These are phyloP conservation scores for Nasua narica DNA, from an alignment of 2,797 vertebrate species.

Conservation along the genomic window DNA sequence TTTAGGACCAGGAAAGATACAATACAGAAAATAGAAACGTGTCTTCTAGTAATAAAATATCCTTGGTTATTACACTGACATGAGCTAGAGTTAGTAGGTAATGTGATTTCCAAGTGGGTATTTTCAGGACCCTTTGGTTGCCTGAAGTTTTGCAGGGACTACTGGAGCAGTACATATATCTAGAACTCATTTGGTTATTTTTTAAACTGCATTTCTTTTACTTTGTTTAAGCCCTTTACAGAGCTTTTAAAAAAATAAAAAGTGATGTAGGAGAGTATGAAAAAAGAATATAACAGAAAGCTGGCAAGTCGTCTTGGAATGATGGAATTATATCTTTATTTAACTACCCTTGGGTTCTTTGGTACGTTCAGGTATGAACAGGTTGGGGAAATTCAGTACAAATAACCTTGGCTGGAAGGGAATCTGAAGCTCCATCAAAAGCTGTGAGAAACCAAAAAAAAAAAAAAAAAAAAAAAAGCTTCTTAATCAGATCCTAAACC, in stretches of 20 bases:
- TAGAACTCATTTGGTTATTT: neutral
- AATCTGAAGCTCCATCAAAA: neutral
- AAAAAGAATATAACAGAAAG: neutral
- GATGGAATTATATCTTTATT: neutral
- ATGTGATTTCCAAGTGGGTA: neutral
- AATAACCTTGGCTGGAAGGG: neutral
- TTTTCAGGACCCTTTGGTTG: neutral
- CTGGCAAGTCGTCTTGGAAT: neutral
- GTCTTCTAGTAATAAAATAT: neutral
- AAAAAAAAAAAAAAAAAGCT: neutral
- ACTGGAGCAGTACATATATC: neutral
- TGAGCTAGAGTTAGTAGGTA: neutral
- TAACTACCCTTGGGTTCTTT: neutral
- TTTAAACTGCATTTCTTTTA: neutral
- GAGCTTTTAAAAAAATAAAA: neutral
- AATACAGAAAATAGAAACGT: too few species aligned
- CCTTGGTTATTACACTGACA: neutral
- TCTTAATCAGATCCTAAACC: neutral
- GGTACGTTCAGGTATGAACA: neutral
- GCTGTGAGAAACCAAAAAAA: neutral
- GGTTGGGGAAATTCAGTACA: neutral
- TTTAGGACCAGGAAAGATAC: neutral
- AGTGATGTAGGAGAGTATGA: neutral
- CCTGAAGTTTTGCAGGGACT: neutral
- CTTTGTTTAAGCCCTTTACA: neutral